These are phyloP conservation scores for Drosophila fungiperda DNA, from an alignment of 2,888 invertebrate genomes.

Conservation along the genomic window DNA sequence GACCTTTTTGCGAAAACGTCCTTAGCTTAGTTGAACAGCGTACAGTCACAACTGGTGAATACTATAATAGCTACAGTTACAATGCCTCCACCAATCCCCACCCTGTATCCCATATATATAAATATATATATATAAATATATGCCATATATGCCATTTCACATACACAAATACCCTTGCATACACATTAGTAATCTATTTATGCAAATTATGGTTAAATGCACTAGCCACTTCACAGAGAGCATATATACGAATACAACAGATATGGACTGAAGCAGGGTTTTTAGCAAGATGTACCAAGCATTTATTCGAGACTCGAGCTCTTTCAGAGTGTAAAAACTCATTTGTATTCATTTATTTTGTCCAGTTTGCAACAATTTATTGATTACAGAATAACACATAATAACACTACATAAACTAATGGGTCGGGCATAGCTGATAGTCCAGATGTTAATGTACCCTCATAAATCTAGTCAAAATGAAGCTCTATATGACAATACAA, in stretches of 20 bases:
- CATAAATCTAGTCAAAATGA: background rate
- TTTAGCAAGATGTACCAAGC: slow-evolving; percentile 5
- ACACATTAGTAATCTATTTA: slow-evolving; percentile 1
- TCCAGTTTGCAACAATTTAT: slow-evolving; percentile 1
- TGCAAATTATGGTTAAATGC: slow-evolving; percentile 2
- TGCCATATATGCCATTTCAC: slow-evolving; percentile 24
- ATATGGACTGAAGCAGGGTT: background rate
- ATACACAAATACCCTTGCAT: slow-evolving; percentile 16
- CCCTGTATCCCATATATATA: slow-evolving; percentile 16
- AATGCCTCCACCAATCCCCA: slow-evolving; percentile 33
- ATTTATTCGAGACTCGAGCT: slow-evolving; percentile 2
- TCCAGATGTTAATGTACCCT: background rate
- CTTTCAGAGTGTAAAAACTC: background rate
- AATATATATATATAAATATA: background rate
- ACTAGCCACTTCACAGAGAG: slow-evolving; percentile 1
- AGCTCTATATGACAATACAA: slow-evolving; percentile 3
- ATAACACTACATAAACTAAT: background rate
- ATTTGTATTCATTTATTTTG: background rate
- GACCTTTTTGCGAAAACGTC: slow-evolving; percentile 81
- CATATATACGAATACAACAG: slow-evolving; percentile 1
- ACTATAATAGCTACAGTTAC: slow-evolving; percentile 34
- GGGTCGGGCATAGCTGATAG: background rate
- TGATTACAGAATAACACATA: background rate
- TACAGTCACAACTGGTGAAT: slow-evolving; percentile 36
- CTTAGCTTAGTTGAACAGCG: slow-evolving; percentile 73